Evolutionary conservation across 2,888 invertebrate species (phyloP), one percentile per base, ranked within the genome.

Genomic region (Argynnis bischoffii): DNA sequence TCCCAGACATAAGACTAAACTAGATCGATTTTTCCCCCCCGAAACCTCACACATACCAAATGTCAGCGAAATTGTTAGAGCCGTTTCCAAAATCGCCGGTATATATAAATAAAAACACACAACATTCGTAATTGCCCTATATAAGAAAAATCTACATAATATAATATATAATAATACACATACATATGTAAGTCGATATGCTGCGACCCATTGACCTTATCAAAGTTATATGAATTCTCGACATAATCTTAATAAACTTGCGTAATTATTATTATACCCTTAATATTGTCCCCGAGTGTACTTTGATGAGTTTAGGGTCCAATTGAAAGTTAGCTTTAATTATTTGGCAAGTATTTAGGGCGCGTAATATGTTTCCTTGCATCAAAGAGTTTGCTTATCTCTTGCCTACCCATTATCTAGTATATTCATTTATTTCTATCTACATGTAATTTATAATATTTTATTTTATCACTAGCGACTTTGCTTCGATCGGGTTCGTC

Each of bases 221-320:
- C 63, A 31, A 64, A 64, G 54, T 55, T 50, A 48, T 55, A 64
- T 61, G 47, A 35, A 47, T 26, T 47, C 18, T 48, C 26, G 4
- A 21, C 47, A 59, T 48, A 59, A 48, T 47, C 55, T 47, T 61
- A 50, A 61, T 51, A 50, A 64, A 67, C 47, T 70, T 64, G 18
- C 51, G 26, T 70, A 70, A 70, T 68, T 70, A 64, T 64, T 65
- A 69, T 67, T 66, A 48, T 67, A 59, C 56, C 67, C 57, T 41
- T 70, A 54, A 59, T 70, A 61, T 55, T 70, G 70, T 67, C 67
- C 50, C 56, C 47, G 46, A 61, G 57, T 63, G 66, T 59, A 70
- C 64, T 70, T 70, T 68, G 65, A 70, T 63, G 57, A 54, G 51
- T 65, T 55, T 67, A 16, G 31, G 64, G 55, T 60, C 55, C 54